Base-by-base conservation (phyloP, 2,113 vertebrate species). In the Lates calcarifer region DNA sequence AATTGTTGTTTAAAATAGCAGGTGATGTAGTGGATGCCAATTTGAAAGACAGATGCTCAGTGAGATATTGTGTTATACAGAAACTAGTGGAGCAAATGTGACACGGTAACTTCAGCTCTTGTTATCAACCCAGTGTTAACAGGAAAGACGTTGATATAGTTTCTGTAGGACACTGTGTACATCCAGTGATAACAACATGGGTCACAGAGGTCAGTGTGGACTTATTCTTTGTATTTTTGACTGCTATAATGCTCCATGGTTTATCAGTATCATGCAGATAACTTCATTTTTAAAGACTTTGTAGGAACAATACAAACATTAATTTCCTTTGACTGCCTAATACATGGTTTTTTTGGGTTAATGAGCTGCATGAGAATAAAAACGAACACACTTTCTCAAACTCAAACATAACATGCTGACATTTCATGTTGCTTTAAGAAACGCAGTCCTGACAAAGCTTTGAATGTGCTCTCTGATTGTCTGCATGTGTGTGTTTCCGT, bases 381-480 rank as follows among this genome's bases (percentile, higher is more conserved):
- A 20, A 8, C 15, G 3, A 10, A 51, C 9, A 28, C 56, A 69
- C 7, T 45, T 17, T 31, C 4, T 10, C 17, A 62, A 24, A 58
- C 56, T 29, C 20, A 8, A 35, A 31, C 26, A 10, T 26, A 47
- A 56, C 65, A 39, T 56, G n/a, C 33, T n/a, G 37, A 68, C 17
- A 15, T 73, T 78, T 76, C 29, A 63, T 2, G 0, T 55, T 49
- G 20, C 39, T 85, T 47, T 11, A 29, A 67, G 17, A 2, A 64
- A 51, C 11, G 17, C 37, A 58, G 41, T 49, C 4, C 49, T 65
- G 15, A 51, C 6, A 33, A 49, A 26, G 26, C 10, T 71, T 43
- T 68, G 18, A 74, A 51, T 78, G 35, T 55, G 35, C 6, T 55
- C 28, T 55, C 45, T 67, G 70, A 83, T 55, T 15, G 35, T 66